A percentile compares a stretch with the other conserved stretches of the same genome.
Evolutionary conservation across 2,113 vertebrate species (phyloP).

Genomic region (Aphyosemion australe): DNA sequence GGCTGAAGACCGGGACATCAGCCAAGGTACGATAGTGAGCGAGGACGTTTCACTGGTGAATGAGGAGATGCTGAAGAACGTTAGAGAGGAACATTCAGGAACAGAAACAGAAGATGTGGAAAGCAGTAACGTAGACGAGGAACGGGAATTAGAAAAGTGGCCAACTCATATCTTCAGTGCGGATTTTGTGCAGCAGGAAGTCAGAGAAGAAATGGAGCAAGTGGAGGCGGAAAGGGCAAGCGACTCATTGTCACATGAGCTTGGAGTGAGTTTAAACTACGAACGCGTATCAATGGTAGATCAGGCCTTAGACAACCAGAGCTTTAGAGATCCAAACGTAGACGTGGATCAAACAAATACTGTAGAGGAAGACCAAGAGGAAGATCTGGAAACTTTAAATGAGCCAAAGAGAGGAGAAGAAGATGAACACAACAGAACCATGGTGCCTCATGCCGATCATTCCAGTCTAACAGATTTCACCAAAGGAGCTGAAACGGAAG

Average conservation of each 20-base stretch:
- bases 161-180: constrained; percentile 41
- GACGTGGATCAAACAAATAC: constrained; percentile 1
- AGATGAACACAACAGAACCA: constrained; percentile 39
- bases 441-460: constrained; percentile 37
- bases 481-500: constrained; percentile 38
- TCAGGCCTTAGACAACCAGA: constrained; percentile 1
- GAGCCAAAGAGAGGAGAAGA: constrained; percentile 27
- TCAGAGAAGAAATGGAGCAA: constrained; percentile 17
- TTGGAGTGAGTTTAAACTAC: neutral
- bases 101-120: constrained; percentile 27
- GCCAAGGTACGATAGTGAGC: neutral
- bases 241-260: neutral
- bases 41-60: neutral
- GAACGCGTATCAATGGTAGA: neutral
- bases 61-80: constrained; percentile 11
- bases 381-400: constrained; percentile 10
- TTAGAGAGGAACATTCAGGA: constrained; percentile 13
- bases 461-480: constrained; percentile 30
- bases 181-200: constrained; percentile 47
- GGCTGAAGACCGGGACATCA: constrained; percentile 16
- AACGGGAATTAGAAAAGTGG: constrained; percentile 59
- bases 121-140: constrained; percentile 26
- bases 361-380: neutral
- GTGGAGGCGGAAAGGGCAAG: constrained; percentile 10
- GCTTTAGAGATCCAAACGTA: neutral